These are phyloP conservation scores for Onychomys arenicola DNA, from an alignment of 2,797 vertebrate species.

Conservation along the genomic window DNA sequence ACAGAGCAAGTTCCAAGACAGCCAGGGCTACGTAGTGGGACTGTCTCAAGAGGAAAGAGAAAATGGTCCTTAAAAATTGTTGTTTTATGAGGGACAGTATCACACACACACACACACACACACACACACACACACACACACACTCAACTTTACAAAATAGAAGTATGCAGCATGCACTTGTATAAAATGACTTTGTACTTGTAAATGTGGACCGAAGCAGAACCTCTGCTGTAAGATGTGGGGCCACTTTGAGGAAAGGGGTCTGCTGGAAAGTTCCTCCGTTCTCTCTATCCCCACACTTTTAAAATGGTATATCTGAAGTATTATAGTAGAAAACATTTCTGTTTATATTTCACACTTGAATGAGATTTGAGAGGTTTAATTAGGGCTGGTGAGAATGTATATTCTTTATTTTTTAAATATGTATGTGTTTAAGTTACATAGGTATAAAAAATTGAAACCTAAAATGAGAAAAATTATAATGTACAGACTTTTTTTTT, in stretches of 20 bases:
- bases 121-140: no score
- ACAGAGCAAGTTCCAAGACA: neutral
- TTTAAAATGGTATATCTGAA: slow-evolving; percentile 25
- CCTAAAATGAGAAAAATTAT: no score
- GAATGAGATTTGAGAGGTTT: neutral
- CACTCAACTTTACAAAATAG: neutral
- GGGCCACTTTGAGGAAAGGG: neutral
- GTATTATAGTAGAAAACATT: neutral
- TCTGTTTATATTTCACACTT: neutral
- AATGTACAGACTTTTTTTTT: no score
- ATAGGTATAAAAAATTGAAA: no score
- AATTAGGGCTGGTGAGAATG: neutral
- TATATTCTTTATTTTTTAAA: no score
- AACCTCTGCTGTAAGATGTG: neutral
- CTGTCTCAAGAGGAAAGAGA: neutral
- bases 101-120: no score
- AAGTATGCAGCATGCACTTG: neutral
- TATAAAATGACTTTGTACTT: neutral
- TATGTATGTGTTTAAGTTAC: no score
- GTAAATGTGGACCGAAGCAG: neutral
- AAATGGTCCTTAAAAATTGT: neutral
- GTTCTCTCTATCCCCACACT: neutral
- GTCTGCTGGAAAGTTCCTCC: neutral
- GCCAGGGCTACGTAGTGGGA: neutral
- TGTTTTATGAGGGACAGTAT: neutral